Evolutionary conservation across 2,113 vertebrate species (phyloP).

Genomic region (Archocentrus centrarchus): DNA sequence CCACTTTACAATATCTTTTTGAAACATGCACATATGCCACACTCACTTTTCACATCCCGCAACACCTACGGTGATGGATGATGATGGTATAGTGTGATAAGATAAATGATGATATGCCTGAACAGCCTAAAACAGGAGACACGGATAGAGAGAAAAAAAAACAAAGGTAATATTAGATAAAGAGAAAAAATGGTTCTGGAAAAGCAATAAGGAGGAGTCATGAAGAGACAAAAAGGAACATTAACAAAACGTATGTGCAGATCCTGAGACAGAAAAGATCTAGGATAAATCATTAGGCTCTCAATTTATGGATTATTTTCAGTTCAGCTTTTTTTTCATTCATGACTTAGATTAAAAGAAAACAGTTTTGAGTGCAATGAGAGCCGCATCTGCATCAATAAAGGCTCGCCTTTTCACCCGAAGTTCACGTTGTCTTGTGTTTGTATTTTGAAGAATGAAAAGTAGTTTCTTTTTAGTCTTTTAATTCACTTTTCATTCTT

Average conservation of each 20-base stretch:
- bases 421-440: neutral
- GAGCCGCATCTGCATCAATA: slow-evolving; percentile 2
- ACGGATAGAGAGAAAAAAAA: neutral
- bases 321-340: neutral
- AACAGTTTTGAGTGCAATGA: neutral
- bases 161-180: slow-evolving; percentile 24
- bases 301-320: neutral
- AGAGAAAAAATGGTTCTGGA: neutral
- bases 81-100: slow-evolving; percentile 30
- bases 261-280: neutral
- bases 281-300: neutral
- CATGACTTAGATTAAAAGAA: neutral
- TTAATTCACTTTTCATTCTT: neutral
- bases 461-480: neutral
- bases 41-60: slow-evolving; percentile 10
- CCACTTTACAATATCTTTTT: slow-evolving; percentile 27
- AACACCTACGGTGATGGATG: slow-evolving; percentile 39
- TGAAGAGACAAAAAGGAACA: neutral
- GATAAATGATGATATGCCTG: slow-evolving; percentile 25
- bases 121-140: slow-evolving; percentile 8
- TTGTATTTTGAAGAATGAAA: neutral
- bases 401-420: neutral
- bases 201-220: neutral
- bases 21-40: slow-evolving; percentile 10
- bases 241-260: neutral